Evolutionary conservation across 2,888 invertebrate species (phyloP).

Genomic region (Machimus rusticus): DNA sequence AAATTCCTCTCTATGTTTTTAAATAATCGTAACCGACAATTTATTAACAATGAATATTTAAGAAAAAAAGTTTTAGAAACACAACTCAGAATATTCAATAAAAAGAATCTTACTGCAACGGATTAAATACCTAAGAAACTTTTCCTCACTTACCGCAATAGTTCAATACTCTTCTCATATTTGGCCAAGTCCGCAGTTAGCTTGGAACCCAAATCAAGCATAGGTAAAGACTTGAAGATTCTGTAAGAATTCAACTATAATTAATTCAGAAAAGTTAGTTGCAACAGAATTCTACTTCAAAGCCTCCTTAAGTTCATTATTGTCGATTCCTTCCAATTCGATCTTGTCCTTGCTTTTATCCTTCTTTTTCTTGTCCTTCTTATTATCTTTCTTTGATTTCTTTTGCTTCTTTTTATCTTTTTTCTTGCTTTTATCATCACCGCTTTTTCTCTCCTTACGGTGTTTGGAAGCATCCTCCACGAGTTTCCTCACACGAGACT

Average conservation of each 20-base stretch:
- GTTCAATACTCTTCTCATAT: slow-evolving; percentile 58
- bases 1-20: too few relatives aligned
- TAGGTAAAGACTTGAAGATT: slow-evolving; percentile 74
- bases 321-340: slow-evolving; percentile 71
- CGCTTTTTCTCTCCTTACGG: slow-evolving; percentile 71
- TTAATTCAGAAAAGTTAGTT: background rate
- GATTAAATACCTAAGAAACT: background rate
- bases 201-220: slow-evolving; percentile 66
- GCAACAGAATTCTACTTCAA: slow-evolving; percentile 66
- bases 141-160: background rate
- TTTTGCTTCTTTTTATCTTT: slow-evolving; percentile 64
- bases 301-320: slow-evolving; percentile 73
- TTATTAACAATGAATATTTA: too few relatives aligned
- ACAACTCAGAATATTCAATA: too few relatives aligned
- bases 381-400: slow-evolving; percentile 63
- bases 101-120: background rate
- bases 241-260: slow-evolving; percentile 56
- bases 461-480: slow-evolving; percentile 83
- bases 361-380: slow-evolving; percentile 71
- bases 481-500: slow-evolving; percentile 85
- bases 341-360: slow-evolving; percentile 67
- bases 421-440: slow-evolving; percentile 69
- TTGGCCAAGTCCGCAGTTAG: slow-evolving; percentile 54
- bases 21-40: too few relatives aligned
- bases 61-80: too few relatives aligned